phyloP scores from a whole-genome alignment of 2,797 vertebrate genomes.

The Poeciliopsis presidionis region DNA sequence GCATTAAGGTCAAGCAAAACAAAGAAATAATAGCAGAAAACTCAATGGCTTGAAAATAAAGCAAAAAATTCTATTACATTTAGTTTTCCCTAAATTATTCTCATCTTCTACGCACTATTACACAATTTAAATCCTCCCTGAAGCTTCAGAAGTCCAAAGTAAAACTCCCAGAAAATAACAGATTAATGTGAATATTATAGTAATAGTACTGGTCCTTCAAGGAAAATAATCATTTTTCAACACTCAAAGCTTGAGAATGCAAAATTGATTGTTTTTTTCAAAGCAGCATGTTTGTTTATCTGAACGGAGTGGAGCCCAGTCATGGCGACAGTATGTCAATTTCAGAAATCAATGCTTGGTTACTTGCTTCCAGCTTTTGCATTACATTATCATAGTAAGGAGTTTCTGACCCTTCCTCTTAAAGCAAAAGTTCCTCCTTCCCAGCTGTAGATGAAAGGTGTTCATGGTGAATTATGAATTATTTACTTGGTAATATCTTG shows the following conservation, averaged over 20 bases:
- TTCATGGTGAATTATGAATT: constrained; percentile 41
- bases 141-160: neutral
- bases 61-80: neutral
- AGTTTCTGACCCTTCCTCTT: constrained; percentile 71
- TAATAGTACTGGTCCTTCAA: constrained; percentile 36
- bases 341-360: constrained; percentile 82
- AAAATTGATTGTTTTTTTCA: constrained; percentile 74
- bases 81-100: neutral
- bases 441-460: constrained; percentile 54
- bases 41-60: neutral
- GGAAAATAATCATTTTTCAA: constrained; percentile 72
- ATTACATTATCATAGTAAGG: constrained; percentile 84
- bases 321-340: constrained; percentile 82
- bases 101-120: neutral
- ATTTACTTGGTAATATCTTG: constrained; percentile 25
- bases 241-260: constrained; percentile 47
- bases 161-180: neutral
- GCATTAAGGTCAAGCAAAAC: too few relatives aligned
- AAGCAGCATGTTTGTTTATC: constrained; percentile 80
- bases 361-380: constrained; percentile 76
- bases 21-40: neutral
- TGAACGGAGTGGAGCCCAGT: constrained; percentile 73
- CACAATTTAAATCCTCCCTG: neutral
- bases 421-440: constrained; percentile 43
- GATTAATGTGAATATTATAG: constrained; percentile 4